Conservation (phyloP, 2,797 vertebrate genomes). For the Labeo calbasu region DNA sequence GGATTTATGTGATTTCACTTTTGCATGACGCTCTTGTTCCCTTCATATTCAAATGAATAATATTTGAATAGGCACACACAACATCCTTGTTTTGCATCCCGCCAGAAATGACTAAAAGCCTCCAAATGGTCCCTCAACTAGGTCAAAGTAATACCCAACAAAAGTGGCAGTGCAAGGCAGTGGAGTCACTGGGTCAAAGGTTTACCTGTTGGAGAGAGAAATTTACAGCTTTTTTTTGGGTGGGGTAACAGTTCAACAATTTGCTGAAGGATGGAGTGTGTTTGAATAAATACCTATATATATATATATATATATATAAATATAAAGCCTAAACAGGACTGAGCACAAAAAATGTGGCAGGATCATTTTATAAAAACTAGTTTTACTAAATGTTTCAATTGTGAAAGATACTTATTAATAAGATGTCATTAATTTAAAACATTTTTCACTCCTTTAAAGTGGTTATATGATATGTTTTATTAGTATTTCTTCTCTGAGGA, state of each 20-base stretch:
- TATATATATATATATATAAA: too few relatives aligned
- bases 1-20: constrained; percentile 21
- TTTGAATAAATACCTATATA: background rate
- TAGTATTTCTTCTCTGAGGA: background rate
- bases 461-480: background rate
- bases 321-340: background rate
- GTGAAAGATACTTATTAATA: background rate
- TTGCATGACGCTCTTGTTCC: constrained; percentile 44
- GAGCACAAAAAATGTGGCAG: background rate
- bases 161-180: background rate
- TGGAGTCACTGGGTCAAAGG: background rate
- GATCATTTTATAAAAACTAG: background rate
- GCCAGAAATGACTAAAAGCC: background rate
- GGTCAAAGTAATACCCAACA: background rate
- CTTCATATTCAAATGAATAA: constrained; percentile 16
- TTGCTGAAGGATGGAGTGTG: background rate
- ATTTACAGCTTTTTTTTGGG: background rate
- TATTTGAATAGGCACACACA: constrained; percentile 52
- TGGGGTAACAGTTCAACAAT: background rate
- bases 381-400: constrained; percentile 1
- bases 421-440: background rate
- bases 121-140: constrained; percentile 21
- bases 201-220: background rate
- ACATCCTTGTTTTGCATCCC: constrained; percentile 53
- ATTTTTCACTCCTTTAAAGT: background rate